phyloP scores from a whole-genome alignment of 2,797 vertebrate genomes.

The Urophycis tenuis region DNA sequence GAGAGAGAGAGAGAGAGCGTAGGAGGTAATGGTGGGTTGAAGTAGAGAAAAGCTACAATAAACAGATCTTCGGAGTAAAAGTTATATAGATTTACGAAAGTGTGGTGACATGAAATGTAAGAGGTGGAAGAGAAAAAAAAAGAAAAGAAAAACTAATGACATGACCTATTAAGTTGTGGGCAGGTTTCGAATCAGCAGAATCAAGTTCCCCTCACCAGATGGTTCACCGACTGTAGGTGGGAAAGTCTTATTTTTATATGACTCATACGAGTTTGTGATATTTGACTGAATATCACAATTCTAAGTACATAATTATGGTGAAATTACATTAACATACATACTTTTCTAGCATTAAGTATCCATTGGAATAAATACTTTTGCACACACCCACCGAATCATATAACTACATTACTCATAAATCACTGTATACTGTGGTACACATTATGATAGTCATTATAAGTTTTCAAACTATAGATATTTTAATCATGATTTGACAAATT shows the following conservation, averaged over 20 bases:
- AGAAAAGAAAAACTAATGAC: not conserved
- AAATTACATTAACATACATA: not conserved
- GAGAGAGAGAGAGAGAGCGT: not conserved
- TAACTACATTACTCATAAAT: slow-evolving; percentile 25
- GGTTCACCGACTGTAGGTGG: not conserved
- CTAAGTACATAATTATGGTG: not conserved
- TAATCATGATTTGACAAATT: not conserved
- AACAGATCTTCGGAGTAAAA: not conserved
- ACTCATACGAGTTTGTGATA: not conserved
- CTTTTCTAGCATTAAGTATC: not conserved
- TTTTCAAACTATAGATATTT: not conserved
- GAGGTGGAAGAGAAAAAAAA: not conserved
- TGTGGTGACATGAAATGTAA: no score
- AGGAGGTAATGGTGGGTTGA: not conserved
- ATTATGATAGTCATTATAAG: not conserved
- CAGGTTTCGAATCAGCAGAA: not conserved
- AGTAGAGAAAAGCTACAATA: not conserved
- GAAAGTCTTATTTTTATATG: not conserved
- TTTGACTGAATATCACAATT: not conserved
- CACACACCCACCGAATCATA: slow-evolving; percentile 8
- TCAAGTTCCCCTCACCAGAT: not conserved
- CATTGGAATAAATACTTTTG: slow-evolving; percentile 3
- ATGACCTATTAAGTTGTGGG: not conserved
- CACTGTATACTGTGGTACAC: not conserved
- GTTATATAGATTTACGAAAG: not conserved